A percentile compares a stretch with the other conserved stretches of the same genome.
phyloP scores from a whole-genome alignment of 2,888 invertebrate species.

The Linyphia triangularis region DNA sequence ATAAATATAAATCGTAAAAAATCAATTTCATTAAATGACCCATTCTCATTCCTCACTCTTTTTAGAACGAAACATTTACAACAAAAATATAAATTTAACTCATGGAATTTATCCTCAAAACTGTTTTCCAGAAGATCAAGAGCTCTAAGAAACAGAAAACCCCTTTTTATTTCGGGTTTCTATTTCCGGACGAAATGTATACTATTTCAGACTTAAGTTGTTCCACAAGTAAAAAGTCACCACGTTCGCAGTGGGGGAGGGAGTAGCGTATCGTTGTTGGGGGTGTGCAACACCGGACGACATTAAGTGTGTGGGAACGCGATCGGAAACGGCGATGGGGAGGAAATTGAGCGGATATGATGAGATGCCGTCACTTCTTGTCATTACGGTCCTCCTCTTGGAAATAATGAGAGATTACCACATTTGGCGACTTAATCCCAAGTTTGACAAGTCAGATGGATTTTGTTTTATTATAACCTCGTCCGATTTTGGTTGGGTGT shows the following conservation, averaged over 20 bases:
- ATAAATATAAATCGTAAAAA: no score
- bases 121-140: background rate
- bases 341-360: constrained; percentile 63
- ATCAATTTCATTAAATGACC: no score
- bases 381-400: background rate
- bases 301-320: constrained; percentile 64
- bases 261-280: background rate
- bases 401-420: constrained; percentile 12
- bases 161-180: background rate
- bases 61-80: no score
- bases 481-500: no score
- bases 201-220: background rate
- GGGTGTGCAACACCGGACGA: constrained; percentile 21
- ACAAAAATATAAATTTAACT: no score
- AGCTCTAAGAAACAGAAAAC: background rate
- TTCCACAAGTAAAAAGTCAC: no score
- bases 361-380: background rate
- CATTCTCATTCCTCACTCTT: no score
- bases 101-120: no score
- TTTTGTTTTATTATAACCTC: no score
- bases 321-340: constrained; percentile 53
- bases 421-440: background rate
- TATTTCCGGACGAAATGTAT: background rate
- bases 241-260: background rate
- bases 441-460: background rate